Evolutionary conservation across 2,113 vertebrate genomes (phyloP).

Genomic region (Nesoenas mayeri): DNA sequence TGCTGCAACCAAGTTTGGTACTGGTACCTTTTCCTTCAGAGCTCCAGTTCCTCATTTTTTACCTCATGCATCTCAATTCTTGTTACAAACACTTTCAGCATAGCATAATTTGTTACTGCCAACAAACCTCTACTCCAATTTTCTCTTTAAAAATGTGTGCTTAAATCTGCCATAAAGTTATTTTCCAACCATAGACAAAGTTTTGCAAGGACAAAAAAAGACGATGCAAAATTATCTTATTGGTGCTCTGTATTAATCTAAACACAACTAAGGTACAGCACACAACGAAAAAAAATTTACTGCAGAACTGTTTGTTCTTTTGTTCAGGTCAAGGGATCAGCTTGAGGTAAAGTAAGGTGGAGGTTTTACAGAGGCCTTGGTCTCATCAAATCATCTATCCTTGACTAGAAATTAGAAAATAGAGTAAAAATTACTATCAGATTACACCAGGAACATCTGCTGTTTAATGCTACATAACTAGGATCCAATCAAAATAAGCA

Average conservation of each 20-base stretch:
- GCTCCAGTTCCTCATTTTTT: not conserved
- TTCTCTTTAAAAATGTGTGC: not conserved
- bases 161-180: not conserved
- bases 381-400: conserved; percentile 65
- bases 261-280: not conserved
- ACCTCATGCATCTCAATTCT: not conserved
- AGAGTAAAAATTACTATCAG: conserved; percentile 47
- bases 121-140: not conserved
- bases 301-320: conserved; percentile 58
- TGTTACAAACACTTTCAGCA: not conserved
- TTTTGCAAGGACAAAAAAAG: not conserved
- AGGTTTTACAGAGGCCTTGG: conserved; percentile 35
- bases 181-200: not conserved
- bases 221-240: not conserved
- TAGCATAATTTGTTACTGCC: not conserved
- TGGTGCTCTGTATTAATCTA: not conserved
- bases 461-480: not conserved
- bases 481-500: conserved; percentile 26
- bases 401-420: conserved; percentile 59
- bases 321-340: conserved; percentile 42
- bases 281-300: not conserved
- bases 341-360: conserved; percentile 27
- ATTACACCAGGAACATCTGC: conserved; percentile 53
- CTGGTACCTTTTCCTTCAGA: not conserved
- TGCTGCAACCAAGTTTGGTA: not conserved